Base-by-base conservation (phyloP, 2,888 invertebrate genomes). In the Heliconius charithonia region DNA sequence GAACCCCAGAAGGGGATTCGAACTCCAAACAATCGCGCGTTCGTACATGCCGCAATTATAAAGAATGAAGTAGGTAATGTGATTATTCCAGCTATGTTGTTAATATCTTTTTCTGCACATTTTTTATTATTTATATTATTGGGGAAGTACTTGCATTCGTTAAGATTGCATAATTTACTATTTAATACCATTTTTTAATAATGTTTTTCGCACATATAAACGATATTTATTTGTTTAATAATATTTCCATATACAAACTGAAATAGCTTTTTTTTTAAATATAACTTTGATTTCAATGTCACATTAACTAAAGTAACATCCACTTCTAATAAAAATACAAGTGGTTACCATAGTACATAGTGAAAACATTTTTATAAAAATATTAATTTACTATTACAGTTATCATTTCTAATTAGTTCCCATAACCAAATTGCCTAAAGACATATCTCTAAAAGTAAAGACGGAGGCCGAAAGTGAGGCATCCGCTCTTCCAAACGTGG, bases 401-500 rank as follows among this genome's bases (percentile, higher is more conserved):
- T 56, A 72, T 72, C 4, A 32, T 59, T 27, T 51, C 29, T 56
- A 56, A 72, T 56, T 16, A 72, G 7, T 32, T 72, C 16, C 32
- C 32, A 32, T 70, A 10, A 51, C 22, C 12, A 29, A 12, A 71
- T 71, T 51, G 51, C 51, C 59, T 62, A 62, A 72, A 62, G 32
- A 65, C 56, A 37, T 63, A 63, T 75, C 72, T 75, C 51, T 67
- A 87, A 89, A 84, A 86, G 83, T 79, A 82, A 83, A 84, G 87
- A 87, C 91, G 91, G 92, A 92, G 93, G 91, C 91, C 92, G 92
- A 87, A 84, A 91, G 90, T 90, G 89, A 85, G 87, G 90, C 93
- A 92, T 93, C 93, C 93, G 93, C 89, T 88, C 86, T 86, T 87
- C 90, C 88, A 89, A 91, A 91, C 94, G 94, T 94, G 94, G 91